Evolutionary conservation across 2,797 vertebrate genomes (phyloP), one percentile per base, ranked within the genome.

Genomic region (Rhadinocentrus ornatus): DNA sequence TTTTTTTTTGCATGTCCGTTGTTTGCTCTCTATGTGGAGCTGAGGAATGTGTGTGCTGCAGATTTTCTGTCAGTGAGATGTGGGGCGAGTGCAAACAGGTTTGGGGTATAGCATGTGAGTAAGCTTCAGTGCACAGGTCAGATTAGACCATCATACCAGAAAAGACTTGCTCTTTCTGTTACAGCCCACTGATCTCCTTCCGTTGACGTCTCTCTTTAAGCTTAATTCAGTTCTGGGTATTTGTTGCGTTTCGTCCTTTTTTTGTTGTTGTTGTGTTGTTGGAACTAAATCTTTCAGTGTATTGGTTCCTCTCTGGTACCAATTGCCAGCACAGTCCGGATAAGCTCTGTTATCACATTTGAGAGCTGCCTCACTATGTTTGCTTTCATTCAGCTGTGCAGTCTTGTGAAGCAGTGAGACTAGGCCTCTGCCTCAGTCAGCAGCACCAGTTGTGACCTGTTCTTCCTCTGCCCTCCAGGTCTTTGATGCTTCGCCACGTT

Each of bases 81-180:
- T 62, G 84, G 86, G 91, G 90, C 93, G 81, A 93, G 93, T 94
- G 92, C 78, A 79, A 93, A 93, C 94, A 94, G 90, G 94, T 94
- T 91, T 70, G 85, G 88, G 84, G 86, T 88, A 88, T 86, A 91
- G 88, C 90, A 86, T 84, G 86, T 88, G 88, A 91, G 87, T 88
- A 83, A 77, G 88, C 82, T 84, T 81, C 78, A 75, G 79, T 32
- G 64, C 83, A 88, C 82, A 82, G 92, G 91, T 94, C 93, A 92
- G 84, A 93, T 90, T 89, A 92, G 88, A 89, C 88, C 89, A 86
- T 91, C 80, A 78, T 78, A 87, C 79, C 88, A 81, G 84, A 82
- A 86, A 83, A 76, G 64, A 80, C 67, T 75, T 46, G 62, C 80
- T 84, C 80, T 34, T 67, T 62, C 67, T 68, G 65, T 63, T 55